These are phyloP conservation scores for Sparus aurata DNA, from an alignment of 2,797 vertebrate species.

Conservation along the genomic window DNA sequence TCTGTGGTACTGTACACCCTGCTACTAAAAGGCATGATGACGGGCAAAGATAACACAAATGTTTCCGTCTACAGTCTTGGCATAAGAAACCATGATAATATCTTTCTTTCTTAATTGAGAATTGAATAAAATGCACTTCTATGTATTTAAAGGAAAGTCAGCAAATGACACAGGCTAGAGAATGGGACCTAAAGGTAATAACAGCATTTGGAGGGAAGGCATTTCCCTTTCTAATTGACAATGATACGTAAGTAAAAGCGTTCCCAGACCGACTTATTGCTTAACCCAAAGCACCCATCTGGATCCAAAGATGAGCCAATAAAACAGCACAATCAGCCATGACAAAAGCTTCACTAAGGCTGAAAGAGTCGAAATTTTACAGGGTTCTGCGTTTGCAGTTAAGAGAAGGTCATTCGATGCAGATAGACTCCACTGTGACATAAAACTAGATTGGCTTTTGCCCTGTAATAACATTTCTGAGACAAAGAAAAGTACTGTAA, in stretches of 20 bases:
- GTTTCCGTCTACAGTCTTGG: neutral
- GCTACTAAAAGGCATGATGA: neutral
- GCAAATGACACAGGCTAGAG: slow-evolving; percentile 19
- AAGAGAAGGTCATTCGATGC: slow-evolving; percentile 6
- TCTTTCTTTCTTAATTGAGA: slow-evolving; percentile 24
- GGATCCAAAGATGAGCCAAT: slow-evolving; percentile 48
- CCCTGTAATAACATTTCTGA: neutral
- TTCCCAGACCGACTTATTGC: slow-evolving; percentile 36
- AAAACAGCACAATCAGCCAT: slow-evolving; percentile 39
- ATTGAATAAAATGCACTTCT: neutral
- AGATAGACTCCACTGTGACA: slow-evolving; percentile 22
- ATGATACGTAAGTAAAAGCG: slow-evolving; percentile 44
- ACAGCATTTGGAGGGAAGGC: slow-evolving; percentile 14
- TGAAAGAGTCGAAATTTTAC: slow-evolving; percentile 15
- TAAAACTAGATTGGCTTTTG: slow-evolving; percentile 23
- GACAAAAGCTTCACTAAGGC: slow-evolving; percentile 26
- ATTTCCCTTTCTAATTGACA: slow-evolving; percentile 49
- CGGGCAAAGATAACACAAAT: neutral
- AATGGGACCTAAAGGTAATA: slow-evolving; percentile 31
- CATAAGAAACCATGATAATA: neutral
- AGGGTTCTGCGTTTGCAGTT: slow-evolving; percentile 17
- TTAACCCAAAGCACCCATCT: slow-evolving; percentile 42
- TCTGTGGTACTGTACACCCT: neutral
- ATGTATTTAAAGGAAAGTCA: slow-evolving; percentile 22
- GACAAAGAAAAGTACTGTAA: neutral